Base-by-base conservation (phyloP, 2,113 vertebrate genomes). In the Apeltes quadracus region DNA sequence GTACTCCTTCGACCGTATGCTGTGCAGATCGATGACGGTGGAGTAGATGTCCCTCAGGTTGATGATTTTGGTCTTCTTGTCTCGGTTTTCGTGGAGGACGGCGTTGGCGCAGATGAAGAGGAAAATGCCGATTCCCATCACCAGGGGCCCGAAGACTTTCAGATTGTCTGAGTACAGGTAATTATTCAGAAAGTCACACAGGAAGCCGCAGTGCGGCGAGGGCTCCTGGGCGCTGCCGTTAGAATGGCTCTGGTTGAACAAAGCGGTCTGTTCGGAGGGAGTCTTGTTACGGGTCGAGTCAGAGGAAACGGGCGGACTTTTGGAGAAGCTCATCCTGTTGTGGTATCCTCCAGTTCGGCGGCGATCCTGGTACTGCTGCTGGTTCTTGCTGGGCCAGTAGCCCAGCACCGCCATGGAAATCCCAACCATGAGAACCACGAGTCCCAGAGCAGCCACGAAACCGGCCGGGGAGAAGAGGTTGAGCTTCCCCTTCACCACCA, bases 31-130 rank as follows among this genome's bases (percentile, higher is more conserved):
- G 1, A 99, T 99, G 72, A 99, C 98, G 0, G 97, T 99, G 75
- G 98, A 99, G 86, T 99, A 99, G 82, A 99, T 97, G 76, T 99
- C 97, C 57, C 97, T 91, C 78, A 99, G 88, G 89, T 99, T 98
- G 82, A 99, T 99, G 89, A 99, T 93, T 91, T 99, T 99, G 51
- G 98, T 99, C 91, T 97, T 97, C 89, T 95, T 96, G 93, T 99
- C 98, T 0, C 98, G 94, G 87, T 99, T 98, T 85, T 99, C 97
- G 0, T 99, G 97, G 67, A 99, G 92, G 55, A 99, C 98, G 0
- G 98, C 97, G 10, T 99, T 99, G 90, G 98, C 97, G 5, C 98
- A 99, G 84, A 99, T 99, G 87, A 99, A 99, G 41, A 99, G 96
- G 87, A 99, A 99, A 90, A 99, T 99, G 73, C 98, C 98, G 0